Conservation (phyloP, 2,888 invertebrate species). For the Neria commutata region DNA sequence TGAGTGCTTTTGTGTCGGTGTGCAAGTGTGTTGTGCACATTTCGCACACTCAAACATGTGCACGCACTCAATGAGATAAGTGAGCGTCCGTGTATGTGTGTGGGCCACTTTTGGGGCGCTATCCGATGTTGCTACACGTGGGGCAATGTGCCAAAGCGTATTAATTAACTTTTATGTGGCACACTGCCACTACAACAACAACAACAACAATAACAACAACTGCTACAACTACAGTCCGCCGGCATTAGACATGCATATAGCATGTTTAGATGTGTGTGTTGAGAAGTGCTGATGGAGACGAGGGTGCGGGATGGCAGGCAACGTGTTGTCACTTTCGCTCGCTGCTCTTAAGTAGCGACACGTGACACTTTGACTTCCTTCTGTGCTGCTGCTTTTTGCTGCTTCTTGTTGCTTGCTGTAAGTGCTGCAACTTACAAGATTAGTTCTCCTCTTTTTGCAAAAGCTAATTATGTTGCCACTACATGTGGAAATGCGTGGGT, state of each 20-base stretch:
- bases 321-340: background rate
- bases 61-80: no score
- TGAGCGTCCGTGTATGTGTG: background rate
- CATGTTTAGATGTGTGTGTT: background rate
- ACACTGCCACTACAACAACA: no score
- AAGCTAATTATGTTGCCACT: background rate
- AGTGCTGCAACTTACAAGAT: background rate
- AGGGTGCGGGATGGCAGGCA: no score
- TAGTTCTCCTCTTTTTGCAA: background rate
- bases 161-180: constrained; percentile 1
- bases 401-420: background rate
- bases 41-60: background rate
- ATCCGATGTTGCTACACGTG: no score
- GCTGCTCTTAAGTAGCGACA: background rate
- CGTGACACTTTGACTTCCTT: background rate
- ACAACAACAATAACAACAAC: no score
- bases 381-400: background rate
- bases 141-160: constrained; percentile 3
- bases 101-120: background rate
- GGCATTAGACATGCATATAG: no score
- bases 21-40: background rate
- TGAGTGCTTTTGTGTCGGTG: no score
- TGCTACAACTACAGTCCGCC: no score
- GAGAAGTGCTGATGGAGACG: background rate
- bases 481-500: background rate